Percentiles rank a stretch among this genome's conserved stretches.
Conservation (phyloP, 1,140 invertebrate genomes). For the Centruroides sculpturatus region DNA sequence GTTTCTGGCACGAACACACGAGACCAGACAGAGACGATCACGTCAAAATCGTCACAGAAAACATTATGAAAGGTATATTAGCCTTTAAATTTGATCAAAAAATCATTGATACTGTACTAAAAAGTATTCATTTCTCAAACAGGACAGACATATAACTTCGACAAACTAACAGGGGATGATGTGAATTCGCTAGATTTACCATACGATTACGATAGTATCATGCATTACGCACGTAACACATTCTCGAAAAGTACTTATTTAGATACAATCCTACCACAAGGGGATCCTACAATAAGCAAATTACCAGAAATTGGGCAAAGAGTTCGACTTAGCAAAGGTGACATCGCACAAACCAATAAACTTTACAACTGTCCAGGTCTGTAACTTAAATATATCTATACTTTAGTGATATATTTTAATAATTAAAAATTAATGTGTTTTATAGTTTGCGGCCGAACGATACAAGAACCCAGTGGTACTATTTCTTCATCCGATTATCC, state of each 20-base stretch:
- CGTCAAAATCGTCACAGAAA: conserved; percentile 66
- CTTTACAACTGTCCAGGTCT: conserved; percentile 85
- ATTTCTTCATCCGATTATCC: neutral
- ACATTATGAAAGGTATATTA: conserved; percentile 81
- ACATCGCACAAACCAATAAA: conserved; percentile 90
- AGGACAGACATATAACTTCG: conserved; percentile 99
- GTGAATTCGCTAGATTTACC: conserved; percentile 86
- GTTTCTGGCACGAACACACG: conserved; percentile 80
- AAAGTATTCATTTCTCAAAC: neutral
- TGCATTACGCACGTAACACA: conserved; percentile 97
- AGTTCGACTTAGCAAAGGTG: conserved; percentile 74
- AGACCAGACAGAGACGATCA: conserved; percentile 81
- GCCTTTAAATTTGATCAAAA: too few relatives aligned
- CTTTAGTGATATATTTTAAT: too few relatives aligned
- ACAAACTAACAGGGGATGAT: conserved; percentile 86
- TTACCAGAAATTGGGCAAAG: conserved; percentile 89
- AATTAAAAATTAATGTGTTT: neutral
- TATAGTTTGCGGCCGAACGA: conserved; percentile 77
- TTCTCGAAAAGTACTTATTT: conserved; percentile 91
- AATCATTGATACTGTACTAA: neutral
- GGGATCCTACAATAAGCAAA: conserved; percentile 41
- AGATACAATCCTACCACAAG: conserved; percentile 82
- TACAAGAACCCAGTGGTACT: conserved; percentile 67
- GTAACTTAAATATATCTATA: too few relatives aligned
- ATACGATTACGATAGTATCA: conserved; percentile 95